These are phyloP conservation scores for Plemyria rubiginata DNA, from an alignment of 2,888 invertebrate species.

Conservation along the genomic window DNA sequence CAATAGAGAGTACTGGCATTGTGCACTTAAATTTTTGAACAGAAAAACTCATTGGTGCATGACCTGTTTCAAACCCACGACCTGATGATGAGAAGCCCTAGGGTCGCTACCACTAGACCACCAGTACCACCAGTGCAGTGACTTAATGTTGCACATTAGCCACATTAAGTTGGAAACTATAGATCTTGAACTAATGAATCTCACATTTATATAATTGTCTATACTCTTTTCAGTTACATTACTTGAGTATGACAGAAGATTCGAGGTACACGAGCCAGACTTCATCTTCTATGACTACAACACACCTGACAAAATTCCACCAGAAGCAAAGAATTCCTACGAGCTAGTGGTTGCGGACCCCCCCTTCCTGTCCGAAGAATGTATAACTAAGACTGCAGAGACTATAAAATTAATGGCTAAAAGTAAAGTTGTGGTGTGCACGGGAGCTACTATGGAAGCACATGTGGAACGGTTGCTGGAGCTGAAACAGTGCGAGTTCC, in stretches of 20 bases:
- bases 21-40: too few species aligned
- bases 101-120: too few species aligned
- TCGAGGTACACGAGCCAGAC: conserved; percentile 90
- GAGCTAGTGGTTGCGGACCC: conserved; percentile 97
- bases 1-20: too few species aligned
- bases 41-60: too few species aligned
- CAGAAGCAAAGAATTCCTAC: conserved; percentile 85
- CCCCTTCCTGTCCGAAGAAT: conserved; percentile 97
- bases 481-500: conserved; percentile 88
- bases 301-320: conserved; percentile 87
- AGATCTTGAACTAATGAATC: too few species aligned
- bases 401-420: conserved; percentile 91
- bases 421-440: conserved; percentile 93
- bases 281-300: conserved; percentile 96
- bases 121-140: too few species aligned
- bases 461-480: conserved; percentile 87
- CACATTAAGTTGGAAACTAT: too few species aligned
- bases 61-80: too few species aligned
- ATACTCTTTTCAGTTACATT: conserved; percentile 87
- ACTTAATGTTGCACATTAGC: too few species aligned
- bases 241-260: conserved; percentile 94
- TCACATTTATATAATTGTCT: conserved; percentile 8
- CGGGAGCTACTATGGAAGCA: conserved; percentile 93
- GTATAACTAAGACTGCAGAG: conserved; percentile 91
- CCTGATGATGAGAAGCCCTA: too few species aligned